phyloP scores from a whole-genome alignment of 2,888 invertebrate genomes.

The Acrocera orbiculus region DNA sequence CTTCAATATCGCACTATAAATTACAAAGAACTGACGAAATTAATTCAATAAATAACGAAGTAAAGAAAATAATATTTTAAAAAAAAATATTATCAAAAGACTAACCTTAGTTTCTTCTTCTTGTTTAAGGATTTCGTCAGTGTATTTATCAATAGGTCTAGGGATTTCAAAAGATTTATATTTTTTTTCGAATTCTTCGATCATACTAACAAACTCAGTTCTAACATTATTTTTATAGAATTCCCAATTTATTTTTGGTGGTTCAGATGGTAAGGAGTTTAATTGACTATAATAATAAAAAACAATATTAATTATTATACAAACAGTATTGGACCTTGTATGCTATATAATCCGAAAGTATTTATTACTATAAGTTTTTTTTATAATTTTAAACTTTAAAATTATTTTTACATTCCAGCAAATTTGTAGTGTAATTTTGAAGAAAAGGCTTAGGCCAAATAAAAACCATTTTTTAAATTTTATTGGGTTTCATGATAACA shows the following conservation, averaged over 20 bases:
- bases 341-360: too few species aligned
- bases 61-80: slow-evolving; percentile 18
- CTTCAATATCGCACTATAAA: slow-evolving; percentile 9
- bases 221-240: slow-evolving; percentile 47
- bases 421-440: too few species aligned
- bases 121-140: slow-evolving; percentile 40
- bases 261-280: slow-evolving; percentile 38
- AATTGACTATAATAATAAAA: slow-evolving; percentile 15
- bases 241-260: slow-evolving; percentile 70
- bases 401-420: too few species aligned
- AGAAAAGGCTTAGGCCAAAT: not conserved
- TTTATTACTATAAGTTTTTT: too few species aligned
- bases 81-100: slow-evolving; percentile 18
- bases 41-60: too few species aligned
- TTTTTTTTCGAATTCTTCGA: slow-evolving; percentile 66
- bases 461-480: not conserved
- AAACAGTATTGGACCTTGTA: too few species aligned
- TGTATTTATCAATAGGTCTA: slow-evolving; percentile 40
- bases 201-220: slow-evolving; percentile 55
- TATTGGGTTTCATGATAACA: too few species aligned
- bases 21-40: too few species aligned
- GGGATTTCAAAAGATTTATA: slow-evolving; percentile 57
- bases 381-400: too few species aligned
- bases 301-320: not conserved
- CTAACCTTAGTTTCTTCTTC: slow-evolving; percentile 37